Percentiles rank a stretch among this genome's conserved stretches.
Evolutionary conservation across 2,113 vertebrate genomes (phyloP).

Genomic region (Misgurnus mizolepis): DNA sequence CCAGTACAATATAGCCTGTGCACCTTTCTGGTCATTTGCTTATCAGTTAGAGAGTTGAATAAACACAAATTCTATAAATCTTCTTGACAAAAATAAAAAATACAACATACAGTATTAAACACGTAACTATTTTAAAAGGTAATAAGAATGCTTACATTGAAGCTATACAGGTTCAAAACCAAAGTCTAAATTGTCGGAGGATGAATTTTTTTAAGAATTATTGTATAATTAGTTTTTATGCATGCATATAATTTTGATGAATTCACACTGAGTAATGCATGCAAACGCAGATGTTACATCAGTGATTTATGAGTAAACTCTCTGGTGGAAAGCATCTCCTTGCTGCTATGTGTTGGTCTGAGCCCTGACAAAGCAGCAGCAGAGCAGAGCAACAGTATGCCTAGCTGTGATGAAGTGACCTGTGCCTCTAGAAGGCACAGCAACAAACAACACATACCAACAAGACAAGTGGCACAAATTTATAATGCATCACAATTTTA

Average conservation of each 20-base stretch:
- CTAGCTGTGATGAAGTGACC: background rate
- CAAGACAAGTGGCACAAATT: constrained; percentile 34
- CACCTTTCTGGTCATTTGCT: too few species aligned
- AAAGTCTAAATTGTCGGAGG: background rate
- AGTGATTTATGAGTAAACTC: background rate
- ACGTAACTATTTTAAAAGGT: background rate
- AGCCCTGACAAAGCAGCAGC: constrained; percentile 27
- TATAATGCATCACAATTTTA: constrained; percentile 68
- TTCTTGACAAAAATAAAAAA: too few species aligned
- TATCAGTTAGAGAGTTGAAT: too few species aligned
- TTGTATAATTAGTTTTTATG: constrained; percentile 11
- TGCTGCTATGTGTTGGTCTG: background rate
- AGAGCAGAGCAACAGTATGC: constrained; percentile 24
- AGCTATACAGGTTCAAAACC: background rate
- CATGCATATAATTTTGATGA: background rate
- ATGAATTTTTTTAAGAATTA: background rate
- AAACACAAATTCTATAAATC: too few species aligned
- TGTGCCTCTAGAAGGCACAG: constrained; percentile 12
- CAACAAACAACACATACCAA: constrained; percentile 20
- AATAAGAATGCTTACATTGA: background rate
- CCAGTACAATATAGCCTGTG: too few species aligned
- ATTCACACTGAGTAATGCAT: constrained; percentile 20
- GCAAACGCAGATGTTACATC: background rate
- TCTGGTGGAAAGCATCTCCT: background rate
- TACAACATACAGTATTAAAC: too few species aligned